phyloP scores from a whole-genome alignment of 2,113 vertebrate genomes.

The Ameiurus melas region DNA sequence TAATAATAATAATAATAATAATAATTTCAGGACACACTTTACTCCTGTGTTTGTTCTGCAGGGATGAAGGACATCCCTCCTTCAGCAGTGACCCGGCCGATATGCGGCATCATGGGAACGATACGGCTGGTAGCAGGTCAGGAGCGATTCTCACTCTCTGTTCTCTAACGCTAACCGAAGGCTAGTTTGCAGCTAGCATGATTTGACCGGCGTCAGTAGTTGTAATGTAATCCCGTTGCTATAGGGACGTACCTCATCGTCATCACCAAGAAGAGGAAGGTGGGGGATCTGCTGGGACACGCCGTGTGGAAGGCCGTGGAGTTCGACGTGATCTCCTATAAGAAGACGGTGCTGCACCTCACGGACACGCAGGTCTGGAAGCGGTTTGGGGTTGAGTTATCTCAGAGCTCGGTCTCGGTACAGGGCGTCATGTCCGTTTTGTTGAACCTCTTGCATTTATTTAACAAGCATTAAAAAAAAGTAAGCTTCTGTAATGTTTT shows the following conservation, averaged over 20 bases:
- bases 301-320: constrained; percentile 90
- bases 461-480: neutral
- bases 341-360: constrained; percentile 94
- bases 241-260: constrained; percentile 88
- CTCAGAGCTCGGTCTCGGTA: neutral
- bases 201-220: neutral
- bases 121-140: constrained; percentile 91
- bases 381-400: neutral
- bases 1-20: constrained; percentile 3
- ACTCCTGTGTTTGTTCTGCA: constrained; percentile 58
- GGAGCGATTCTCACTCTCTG: neutral
- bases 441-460: neutral
- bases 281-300: constrained; percentile 90
- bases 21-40: neutral
- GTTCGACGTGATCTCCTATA: constrained; percentile 93
- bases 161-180: neutral
- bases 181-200: neutral
- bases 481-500: neutral
- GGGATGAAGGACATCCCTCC: constrained; percentile 89
- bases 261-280: constrained; percentile 91
- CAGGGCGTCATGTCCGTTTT: neutral
- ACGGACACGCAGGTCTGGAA: constrained; percentile 89
- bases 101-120: constrained; percentile 92
- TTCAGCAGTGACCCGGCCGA: constrained; percentile 83
- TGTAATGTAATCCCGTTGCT: no score